Percentiles rank a stretch among this genome's conserved stretches.
phyloP scores from a whole-genome alignment of 2,113 vertebrate genomes.

The Amphiprion ocellaris region DNA sequence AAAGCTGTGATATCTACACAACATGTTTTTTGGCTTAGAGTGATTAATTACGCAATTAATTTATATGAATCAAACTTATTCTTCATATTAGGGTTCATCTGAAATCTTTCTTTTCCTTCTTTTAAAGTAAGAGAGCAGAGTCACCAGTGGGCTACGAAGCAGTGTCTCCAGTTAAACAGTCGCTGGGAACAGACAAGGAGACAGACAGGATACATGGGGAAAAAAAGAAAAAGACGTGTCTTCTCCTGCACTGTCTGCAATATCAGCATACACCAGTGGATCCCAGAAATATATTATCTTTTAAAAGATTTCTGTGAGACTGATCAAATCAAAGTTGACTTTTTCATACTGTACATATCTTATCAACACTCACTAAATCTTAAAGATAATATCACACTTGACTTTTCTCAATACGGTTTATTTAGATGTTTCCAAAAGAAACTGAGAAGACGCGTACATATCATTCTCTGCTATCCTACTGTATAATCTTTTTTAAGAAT shows the following conservation, averaged over 20 bases:
- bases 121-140: not conserved
- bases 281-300: not conserved
- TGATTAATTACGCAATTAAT: not conserved
- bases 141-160: not conserved
- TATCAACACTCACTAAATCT: not conserved
- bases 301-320: not conserved
- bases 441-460: no score
- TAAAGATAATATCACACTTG: slow-evolving; percentile 28
- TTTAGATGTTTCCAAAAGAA: not conserved
- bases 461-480: no score
- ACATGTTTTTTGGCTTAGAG: not conserved
- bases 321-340: slow-evolving; percentile 42
- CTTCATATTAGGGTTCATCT: not conserved
- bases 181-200: not conserved
- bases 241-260: no score
- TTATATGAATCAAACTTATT: slow-evolving; percentile 9
- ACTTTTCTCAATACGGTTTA: slow-evolving; percentile 40
- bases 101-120: not conserved
- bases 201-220: not conserved
- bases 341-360: not conserved
- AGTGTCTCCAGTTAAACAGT: not conserved
- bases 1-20: not conserved
- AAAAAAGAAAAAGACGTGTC: no score
- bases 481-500: no score
- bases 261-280: no score